phyloP scores from a whole-genome alignment of 2,113 vertebrate genomes.

The Salvelinus alpinus region DNA sequence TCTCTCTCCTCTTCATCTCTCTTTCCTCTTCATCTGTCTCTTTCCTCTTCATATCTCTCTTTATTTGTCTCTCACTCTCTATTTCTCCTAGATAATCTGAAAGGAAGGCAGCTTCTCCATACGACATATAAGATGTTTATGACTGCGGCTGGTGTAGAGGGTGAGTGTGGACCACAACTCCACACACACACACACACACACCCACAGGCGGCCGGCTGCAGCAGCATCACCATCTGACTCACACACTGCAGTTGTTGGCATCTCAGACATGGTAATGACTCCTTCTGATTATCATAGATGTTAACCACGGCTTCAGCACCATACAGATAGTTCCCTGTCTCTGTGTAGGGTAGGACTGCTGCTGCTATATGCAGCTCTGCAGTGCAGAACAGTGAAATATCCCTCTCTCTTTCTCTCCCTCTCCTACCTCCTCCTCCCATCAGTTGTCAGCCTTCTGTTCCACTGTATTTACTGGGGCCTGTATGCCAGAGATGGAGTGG shows the following conservation, averaged over 20 bases:
- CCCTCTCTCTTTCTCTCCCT: conserved; percentile 12
- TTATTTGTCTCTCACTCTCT: conserved; percentile 1
- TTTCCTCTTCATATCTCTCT: conserved; percentile 13
- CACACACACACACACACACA: neutral
- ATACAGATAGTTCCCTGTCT: conserved; percentile 1
- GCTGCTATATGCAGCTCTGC: neutral
- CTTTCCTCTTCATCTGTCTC: conserved; percentile 29
- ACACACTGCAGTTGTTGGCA: conserved; percentile 42
- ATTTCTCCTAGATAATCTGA: conserved; percentile 78
- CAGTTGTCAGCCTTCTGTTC: conserved; percentile 89
- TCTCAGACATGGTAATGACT: conserved; percentile 48
- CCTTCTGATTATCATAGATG: conserved; percentile 53
- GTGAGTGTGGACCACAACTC: conserved; percentile 64
- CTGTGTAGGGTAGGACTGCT: neutral
- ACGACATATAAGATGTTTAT: conserved; percentile 96
- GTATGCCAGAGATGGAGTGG: conserved; percentile 85
- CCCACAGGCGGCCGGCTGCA: too few relatives aligned
- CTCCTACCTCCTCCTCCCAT: conserved; percentile 1
- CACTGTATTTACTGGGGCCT: conserved; percentile 91
- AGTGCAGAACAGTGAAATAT: neutral
- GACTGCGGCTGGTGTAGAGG: conserved; percentile 87
- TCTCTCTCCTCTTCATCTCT: conserved; percentile 2
- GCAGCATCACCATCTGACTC: too few relatives aligned
- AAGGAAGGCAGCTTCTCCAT: conserved; percentile 87
- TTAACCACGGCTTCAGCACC: conserved; percentile 58